These are phyloP conservation scores for Helarctos malayanus DNA, from an alignment of 2,797 vertebrate genomes.

Conservation along the genomic window DNA sequence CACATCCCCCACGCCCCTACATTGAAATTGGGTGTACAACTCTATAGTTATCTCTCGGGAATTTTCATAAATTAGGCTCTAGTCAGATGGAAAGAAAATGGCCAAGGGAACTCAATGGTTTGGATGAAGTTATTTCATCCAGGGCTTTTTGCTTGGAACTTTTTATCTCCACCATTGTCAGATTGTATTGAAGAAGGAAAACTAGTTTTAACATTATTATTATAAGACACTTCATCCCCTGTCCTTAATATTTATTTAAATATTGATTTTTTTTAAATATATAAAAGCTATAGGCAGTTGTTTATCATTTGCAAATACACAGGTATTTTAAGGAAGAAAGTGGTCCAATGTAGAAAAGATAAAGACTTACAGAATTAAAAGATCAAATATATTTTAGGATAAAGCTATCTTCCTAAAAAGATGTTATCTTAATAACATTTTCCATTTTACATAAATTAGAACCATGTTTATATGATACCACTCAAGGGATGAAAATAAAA, in stretches of 20 bases:
- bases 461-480: not conserved
- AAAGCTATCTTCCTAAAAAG: conserved; percentile 37
- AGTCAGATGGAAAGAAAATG: not conserved
- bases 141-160: not conserved
- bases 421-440: conserved; percentile 44
- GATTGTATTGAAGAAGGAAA: not conserved
- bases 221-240: not conserved
- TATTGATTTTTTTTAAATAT: not conserved
- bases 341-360: conserved; percentile 7
- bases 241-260: conserved; percentile 29
- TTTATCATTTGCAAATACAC: not conserved
- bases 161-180: not conserved
- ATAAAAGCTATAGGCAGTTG: not conserved
- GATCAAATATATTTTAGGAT: conserved; percentile 20
- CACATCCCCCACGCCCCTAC: not conserved
- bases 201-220: not conserved
- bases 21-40: not conserved
- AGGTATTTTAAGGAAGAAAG: conserved; percentile 33
- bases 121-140: not conserved
- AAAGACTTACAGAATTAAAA: conserved; percentile 47
- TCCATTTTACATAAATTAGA: conserved; percentile 60
- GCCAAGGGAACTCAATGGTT: not conserved
- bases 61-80: not conserved
- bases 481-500: conserved; percentile 29
- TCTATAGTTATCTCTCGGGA: not conserved